Evolutionary conservation across 2,797 vertebrate genomes (phyloP).

Genomic region (Odontamblyopus rebecca): DNA sequence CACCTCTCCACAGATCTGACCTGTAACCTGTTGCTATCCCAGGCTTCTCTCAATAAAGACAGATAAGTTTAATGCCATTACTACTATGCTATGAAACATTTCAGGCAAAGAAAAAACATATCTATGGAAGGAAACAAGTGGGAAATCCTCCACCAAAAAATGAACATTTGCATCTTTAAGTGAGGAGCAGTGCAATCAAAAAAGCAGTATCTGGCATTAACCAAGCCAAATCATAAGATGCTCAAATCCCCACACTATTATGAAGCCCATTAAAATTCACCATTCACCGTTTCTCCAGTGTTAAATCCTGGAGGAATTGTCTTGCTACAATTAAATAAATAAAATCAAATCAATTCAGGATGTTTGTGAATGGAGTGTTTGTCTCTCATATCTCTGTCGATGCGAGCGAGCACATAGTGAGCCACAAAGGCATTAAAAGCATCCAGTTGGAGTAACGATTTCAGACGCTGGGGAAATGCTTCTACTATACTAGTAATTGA

Average conservation of each 20-base stretch:
- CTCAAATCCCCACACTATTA: conserved; percentile 10
- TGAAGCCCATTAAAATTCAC: neutral
- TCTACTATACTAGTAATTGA: conserved; percentile 55
- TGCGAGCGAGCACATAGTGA: conserved; percentile 17
- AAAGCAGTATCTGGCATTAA: neutral
- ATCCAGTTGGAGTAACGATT: conserved; percentile 49
- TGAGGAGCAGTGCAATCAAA: neutral
- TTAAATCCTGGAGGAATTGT: neutral
- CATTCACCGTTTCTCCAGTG: neutral
- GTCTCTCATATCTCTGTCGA: conserved; percentile 16
- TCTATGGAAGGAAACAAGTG: too few relatives aligned
- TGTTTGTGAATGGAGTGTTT: conserved; percentile 2
- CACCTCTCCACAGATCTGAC: too few relatives aligned
- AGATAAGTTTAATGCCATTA: too few relatives aligned
- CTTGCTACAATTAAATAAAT: conserved; percentile 14
- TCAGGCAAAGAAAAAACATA: too few relatives aligned
- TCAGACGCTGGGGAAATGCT: conserved; percentile 44
- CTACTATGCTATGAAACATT: too few relatives aligned
- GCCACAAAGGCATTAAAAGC: conserved; percentile 42
- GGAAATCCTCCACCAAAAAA: too few relatives aligned
- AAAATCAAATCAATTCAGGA: neutral
- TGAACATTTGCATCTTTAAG: too few relatives aligned
- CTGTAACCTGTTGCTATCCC: too few relatives aligned
- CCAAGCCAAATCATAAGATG: conserved; percentile 22
- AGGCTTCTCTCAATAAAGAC: too few relatives aligned